A percentile compares a stretch with the other conserved stretches of the same genome.
phyloP scores from a whole-genome alignment of 1,140 invertebrate genomes.

The Neelides sp. region DNA sequence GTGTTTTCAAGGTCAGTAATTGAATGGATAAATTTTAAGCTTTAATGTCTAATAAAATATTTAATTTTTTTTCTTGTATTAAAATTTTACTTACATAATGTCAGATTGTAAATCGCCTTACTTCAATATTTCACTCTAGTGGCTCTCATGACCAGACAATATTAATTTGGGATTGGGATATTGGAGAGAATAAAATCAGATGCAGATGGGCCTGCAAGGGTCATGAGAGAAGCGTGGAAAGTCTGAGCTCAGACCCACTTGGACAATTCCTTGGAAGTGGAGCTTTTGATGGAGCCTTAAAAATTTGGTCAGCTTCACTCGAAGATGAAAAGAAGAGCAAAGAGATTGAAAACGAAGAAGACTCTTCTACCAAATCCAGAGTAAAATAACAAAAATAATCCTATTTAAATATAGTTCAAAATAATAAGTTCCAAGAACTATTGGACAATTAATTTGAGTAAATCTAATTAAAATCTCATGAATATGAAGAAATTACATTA shows the following conservation, averaged over 20 bases:
- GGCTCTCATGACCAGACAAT: constrained; percentile 84
- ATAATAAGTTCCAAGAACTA: too few species aligned
- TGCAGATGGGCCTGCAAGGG: constrained; percentile 69
- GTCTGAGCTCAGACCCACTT: constrained; percentile 53
- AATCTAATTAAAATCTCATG: neutral
- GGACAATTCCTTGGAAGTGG: constrained; percentile 68
- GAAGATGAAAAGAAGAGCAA: constrained; percentile 11
- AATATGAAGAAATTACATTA: neutral
- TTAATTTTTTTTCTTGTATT: constrained; percentile 14
- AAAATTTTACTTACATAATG: neutral
- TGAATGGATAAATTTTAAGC: constrained; percentile 19
- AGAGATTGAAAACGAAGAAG: too few species aligned
- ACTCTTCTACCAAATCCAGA: too few species aligned
- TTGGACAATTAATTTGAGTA: neutral
- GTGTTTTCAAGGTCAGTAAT: constrained; percentile 55
- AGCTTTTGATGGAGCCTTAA: constrained; percentile 65
- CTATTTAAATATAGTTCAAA: too few species aligned
- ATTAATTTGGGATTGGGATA: constrained; percentile 80
- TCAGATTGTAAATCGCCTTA: neutral
- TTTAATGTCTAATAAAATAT: constrained; percentile 15
- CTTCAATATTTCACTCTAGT: constrained; percentile 41
- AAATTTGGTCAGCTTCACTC: constrained; percentile 40
- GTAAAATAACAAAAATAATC: too few species aligned
- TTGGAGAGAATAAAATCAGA: constrained; percentile 58
- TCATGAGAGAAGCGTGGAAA: constrained; percentile 77